These are phyloP conservation scores for Thomomys bottae DNA, from an alignment of 2,113 vertebrate species.

Conservation along the genomic window DNA sequence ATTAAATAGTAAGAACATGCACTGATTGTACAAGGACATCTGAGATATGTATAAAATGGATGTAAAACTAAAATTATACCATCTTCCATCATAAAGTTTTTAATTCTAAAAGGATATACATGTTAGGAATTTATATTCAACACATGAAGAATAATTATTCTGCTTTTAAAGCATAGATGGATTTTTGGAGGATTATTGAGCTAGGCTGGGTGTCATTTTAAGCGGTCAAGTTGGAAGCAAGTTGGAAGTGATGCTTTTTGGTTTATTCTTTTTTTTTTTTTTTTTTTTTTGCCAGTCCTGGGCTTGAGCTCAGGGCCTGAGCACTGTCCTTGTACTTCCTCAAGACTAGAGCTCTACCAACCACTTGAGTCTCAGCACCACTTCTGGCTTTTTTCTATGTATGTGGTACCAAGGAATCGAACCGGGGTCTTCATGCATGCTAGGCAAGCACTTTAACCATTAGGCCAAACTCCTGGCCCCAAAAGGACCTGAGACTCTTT, in stretches of 20 bases:
- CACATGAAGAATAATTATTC: neutral
- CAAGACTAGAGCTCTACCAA: too few species aligned
- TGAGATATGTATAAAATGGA: slow-evolving; percentile 1
- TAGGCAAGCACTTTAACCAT: too few species aligned
- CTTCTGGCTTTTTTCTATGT: too few species aligned
- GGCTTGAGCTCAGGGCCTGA: too few species aligned
- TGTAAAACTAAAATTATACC: neutral
- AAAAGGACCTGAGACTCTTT: too few species aligned
- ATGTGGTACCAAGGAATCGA: too few species aligned
- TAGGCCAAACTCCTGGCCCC: too few species aligned
- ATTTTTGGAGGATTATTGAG: neutral
- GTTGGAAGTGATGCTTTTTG: neutral
- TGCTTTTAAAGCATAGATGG: slow-evolving; percentile 4
- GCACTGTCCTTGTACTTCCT: too few species aligned
- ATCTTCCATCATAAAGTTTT: neutral
- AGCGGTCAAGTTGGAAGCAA: neutral
- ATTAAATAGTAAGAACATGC: slow-evolving; percentile 13
- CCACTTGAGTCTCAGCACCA: too few species aligned
- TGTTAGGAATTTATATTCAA: slow-evolving; percentile 48
- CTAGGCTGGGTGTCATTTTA: neutral
- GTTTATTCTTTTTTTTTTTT: too few species aligned
- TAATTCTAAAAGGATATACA: neutral
- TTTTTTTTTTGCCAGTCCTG: too few species aligned
- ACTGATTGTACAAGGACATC: neutral
- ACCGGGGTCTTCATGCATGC: too few species aligned